Conservation (phyloP, 2,888 invertebrate genomes). For the Quadroppia sp. region DNA sequence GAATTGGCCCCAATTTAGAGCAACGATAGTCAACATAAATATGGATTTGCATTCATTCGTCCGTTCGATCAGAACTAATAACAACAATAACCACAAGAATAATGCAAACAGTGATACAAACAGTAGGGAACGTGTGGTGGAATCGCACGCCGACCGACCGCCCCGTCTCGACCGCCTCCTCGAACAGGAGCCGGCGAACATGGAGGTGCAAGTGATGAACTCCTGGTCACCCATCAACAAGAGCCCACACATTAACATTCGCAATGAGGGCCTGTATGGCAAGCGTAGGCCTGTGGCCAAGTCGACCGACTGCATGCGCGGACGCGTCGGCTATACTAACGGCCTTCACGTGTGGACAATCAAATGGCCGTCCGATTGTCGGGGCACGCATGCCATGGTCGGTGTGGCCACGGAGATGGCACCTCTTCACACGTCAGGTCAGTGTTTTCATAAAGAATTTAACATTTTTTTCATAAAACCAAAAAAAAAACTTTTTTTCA, state of each 20-base stretch:
- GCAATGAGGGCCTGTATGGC: constrained; percentile 34
- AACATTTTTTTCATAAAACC: too few relatives aligned
- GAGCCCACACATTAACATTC: constrained; percentile 38
- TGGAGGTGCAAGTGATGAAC: constrained; percentile 30
- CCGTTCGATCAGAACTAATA: constrained; percentile 32
- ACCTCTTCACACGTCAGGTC: constrained; percentile 36
- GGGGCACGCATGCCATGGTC: constrained; percentile 40
- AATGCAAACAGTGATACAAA: not conserved
- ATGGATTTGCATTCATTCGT: constrained; percentile 42
- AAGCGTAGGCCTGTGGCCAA: constrained; percentile 40
- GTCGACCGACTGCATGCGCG: constrained; percentile 39
- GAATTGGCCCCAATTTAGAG: constrained; percentile 41
- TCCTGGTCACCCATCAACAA: constrained; percentile 38
- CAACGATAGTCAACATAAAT: constrained; percentile 32
- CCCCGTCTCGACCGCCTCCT: constrained; percentile 32
- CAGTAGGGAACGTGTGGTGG: constrained; percentile 6
- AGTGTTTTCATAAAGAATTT: too few relatives aligned
- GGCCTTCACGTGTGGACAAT: constrained; percentile 41
- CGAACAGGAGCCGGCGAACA: constrained; percentile 23
- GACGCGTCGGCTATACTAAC: constrained; percentile 35
- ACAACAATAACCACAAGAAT: constrained; percentile 36
- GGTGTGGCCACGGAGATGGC: constrained; percentile 39
- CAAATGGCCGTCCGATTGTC: constrained; percentile 41
- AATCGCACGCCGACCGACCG: constrained; percentile 40
- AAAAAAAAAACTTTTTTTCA: too few relatives aligned